These are phyloP conservation scores for Scelioninae gen. 2 DNA, from an alignment of 2,888 invertebrate species.

Conservation along the genomic window DNA sequence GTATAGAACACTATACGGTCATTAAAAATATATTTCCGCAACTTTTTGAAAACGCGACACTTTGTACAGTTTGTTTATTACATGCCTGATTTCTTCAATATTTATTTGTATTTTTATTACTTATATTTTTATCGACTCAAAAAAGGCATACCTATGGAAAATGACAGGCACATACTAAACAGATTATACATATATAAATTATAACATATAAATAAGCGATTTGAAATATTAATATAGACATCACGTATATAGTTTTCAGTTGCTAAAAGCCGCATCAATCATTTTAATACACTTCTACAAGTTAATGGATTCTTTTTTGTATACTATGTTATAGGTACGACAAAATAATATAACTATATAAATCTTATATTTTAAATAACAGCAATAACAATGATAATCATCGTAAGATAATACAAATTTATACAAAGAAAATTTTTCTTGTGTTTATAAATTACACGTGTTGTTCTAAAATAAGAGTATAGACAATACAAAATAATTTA, in stretches of 20 bases:
- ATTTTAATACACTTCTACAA: conserved; percentile 36
- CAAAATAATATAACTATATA: conserved; percentile 56
- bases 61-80: too few species aligned
- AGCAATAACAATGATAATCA: conserved; percentile 57
- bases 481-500: conserved; percentile 1
- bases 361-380: conserved; percentile 55
- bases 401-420: conserved; percentile 62
- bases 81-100: too few species aligned
- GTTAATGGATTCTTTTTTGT: conserved; percentile 18
- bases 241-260: conserved; percentile 35
- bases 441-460: conserved; percentile 45
- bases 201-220: conserved; percentile 68
- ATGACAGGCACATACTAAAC: too few species aligned
- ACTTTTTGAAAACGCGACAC: conserved; percentile 23
- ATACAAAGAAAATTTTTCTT: conserved; percentile 27
- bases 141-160: too few species aligned
- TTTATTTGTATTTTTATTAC: too few species aligned
- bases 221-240: conserved; percentile 49
- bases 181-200: conserved; percentile 67
- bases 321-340: conserved; percentile 61
- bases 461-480: not conserved
- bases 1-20: too few species aligned
- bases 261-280: conserved; percentile 46
- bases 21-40: not conserved
- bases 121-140: too few species aligned